Conservation (phyloP, 2,113 vertebrate species). For the Chloebia gouldiae region DNA sequence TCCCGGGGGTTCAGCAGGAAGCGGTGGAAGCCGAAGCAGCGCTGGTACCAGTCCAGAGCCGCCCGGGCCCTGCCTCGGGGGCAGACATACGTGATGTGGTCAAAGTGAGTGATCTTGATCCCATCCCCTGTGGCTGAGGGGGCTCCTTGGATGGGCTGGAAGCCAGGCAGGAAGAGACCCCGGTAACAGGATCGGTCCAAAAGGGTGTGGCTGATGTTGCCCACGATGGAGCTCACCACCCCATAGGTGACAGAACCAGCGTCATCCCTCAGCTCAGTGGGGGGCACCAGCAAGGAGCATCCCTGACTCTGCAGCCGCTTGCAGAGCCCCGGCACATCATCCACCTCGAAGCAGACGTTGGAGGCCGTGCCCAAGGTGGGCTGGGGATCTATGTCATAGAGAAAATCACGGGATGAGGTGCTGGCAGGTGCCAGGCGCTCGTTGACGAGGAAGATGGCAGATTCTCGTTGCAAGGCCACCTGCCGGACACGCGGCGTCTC, state of each 20-base stretch:
- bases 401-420: background rate
- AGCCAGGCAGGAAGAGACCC: constrained; percentile 86
- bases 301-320: constrained; percentile 70
- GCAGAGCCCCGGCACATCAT: constrained; percentile 73
- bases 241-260: constrained; percentile 79
- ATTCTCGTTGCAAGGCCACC: constrained; percentile 79
- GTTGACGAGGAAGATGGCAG: constrained; percentile 84
- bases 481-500: constrained; percentile 73
- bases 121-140: background rate
- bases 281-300: constrained; percentile 80
- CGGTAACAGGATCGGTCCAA: constrained; percentile 78
- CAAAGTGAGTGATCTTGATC: constrained; percentile 81
- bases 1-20: constrained; percentile 82
- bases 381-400: constrained; percentile 76
- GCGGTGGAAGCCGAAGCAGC: constrained; percentile 84
- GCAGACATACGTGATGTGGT: constrained; percentile 90
- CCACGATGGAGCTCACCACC: constrained; percentile 79
- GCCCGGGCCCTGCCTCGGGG: constrained; percentile 53
- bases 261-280: constrained; percentile 73
- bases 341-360: constrained; percentile 91
- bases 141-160: constrained; percentile 46
- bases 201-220: constrained; percentile 89
- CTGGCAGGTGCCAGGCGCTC: constrained; percentile 39
- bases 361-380: constrained; percentile 81
- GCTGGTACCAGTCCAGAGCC: constrained; percentile 85